phyloP scores from a whole-genome alignment of 1,140 invertebrate genomes.

The Saccostrea echinata region DNA sequence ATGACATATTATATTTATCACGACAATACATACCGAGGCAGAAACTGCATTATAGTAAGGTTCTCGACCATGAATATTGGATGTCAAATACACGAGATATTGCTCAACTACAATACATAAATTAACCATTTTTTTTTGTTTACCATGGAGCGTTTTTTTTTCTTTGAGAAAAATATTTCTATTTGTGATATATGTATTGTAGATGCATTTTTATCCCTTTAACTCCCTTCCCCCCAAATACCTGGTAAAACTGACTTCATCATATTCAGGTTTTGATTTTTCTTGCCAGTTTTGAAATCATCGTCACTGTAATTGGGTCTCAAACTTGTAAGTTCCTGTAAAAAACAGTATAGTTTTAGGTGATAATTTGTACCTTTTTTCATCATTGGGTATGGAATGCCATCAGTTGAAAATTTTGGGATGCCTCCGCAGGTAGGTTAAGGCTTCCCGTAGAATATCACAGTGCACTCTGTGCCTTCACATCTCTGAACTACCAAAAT shows the following conservation, averaged over 20 bases:
- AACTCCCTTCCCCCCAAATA: not conserved
- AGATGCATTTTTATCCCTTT: too few relatives aligned
- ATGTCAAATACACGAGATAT: constrained; percentile 5
- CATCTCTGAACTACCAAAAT: too few relatives aligned
- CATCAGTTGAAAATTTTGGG: too few relatives aligned
- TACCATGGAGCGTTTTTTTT: too few relatives aligned
- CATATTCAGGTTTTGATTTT: not conserved
- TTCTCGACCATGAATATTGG: not conserved
- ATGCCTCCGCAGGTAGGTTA: too few relatives aligned
- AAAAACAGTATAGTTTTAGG: not conserved
- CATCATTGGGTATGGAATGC: too few relatives aligned
- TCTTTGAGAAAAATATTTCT: too few relatives aligned
- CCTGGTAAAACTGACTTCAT: not conserved
- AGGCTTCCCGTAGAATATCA: too few relatives aligned
- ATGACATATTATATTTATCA: not conserved
- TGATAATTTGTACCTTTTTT: too few relatives aligned
- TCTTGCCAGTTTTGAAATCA: not conserved
- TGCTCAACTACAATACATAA: not conserved
- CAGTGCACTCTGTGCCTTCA: too few relatives aligned
- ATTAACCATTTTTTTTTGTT: not conserved
- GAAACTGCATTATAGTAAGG: not conserved
- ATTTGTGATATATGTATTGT: too few relatives aligned
- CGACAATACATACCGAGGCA: not conserved
- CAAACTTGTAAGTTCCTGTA: constrained; percentile 8
- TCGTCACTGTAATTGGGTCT: not conserved